phyloP scores from a whole-genome alignment of 2,888 invertebrate genomes.

The Fabriciana adippe region DNA sequence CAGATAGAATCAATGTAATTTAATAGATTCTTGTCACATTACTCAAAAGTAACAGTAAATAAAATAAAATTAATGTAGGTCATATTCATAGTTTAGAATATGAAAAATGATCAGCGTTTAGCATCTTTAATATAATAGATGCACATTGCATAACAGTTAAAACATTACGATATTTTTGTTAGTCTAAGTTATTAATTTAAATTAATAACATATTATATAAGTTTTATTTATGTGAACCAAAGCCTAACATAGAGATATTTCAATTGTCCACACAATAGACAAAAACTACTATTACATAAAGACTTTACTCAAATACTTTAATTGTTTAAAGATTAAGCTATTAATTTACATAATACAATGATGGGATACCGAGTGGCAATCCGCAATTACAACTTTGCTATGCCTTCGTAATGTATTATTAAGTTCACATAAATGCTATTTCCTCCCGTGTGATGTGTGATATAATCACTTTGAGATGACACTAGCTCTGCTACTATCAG shows the following conservation, averaged over 20 bases:
- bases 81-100: not conserved
- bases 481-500: slow-evolving; percentile 12
- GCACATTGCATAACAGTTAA: too few species aligned
- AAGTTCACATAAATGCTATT: slow-evolving; percentile 14
- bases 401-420: slow-evolving; percentile 33
- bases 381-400: slow-evolving; percentile 37
- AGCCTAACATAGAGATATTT: too few species aligned
- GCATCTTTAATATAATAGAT: not conserved
- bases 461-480: slow-evolving; percentile 13
- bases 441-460: not conserved
- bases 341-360: slow-evolving; percentile 1
- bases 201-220: too few species aligned
- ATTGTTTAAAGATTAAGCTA: not conserved
- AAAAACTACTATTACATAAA: not conserved
- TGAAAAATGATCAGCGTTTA: not conserved
- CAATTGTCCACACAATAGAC: not conserved
- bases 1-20: not conserved
- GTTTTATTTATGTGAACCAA: too few species aligned
- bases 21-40: slow-evolving; percentile 1
- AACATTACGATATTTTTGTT: too few species aligned
- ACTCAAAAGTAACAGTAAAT: not conserved
- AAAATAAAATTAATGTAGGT: not conserved
- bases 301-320: slow-evolving; percentile 3
- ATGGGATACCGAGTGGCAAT: not conserved
- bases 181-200: too few species aligned